phyloP scores from a whole-genome alignment of 2,113 vertebrate genomes.

The Recurvirostra avosetta region DNA sequence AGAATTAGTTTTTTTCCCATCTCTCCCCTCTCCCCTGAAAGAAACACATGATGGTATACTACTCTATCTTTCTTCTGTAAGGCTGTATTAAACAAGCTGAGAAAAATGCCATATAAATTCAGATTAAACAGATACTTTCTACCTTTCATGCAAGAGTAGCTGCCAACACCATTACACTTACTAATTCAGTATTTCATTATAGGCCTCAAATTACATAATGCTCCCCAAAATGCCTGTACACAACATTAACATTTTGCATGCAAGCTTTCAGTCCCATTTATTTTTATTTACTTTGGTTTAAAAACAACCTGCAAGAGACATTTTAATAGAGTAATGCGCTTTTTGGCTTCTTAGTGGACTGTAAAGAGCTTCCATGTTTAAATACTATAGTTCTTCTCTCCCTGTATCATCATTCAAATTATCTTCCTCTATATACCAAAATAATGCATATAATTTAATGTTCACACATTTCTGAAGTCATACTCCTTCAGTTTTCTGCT shows the following conservation, averaged over 20 bases:
- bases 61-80: background rate
- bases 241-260: background rate
- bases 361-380: background rate
- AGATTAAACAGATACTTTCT: background rate
- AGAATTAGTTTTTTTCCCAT: background rate
- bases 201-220: background rate
- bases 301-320: background rate
- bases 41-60: background rate
- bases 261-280: background rate
- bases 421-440: background rate
- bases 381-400: background rate
- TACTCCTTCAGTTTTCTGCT: background rate
- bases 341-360: background rate
- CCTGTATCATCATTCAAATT: background rate
- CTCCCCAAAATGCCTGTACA: background rate
- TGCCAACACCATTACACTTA: background rate
- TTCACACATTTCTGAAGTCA: background rate
- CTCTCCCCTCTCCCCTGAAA: constrained; percentile 1
- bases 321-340: background rate
- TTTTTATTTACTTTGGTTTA: background rate
- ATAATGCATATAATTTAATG: background rate
- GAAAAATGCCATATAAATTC: background rate
- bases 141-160: background rate
- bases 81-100: background rate
- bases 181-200: background rate